A percentile compares a stretch with the other conserved stretches of the same genome.
phyloP scores from a whole-genome alignment of 2,888 invertebrate species.

The Trisateles emortualis region DNA sequence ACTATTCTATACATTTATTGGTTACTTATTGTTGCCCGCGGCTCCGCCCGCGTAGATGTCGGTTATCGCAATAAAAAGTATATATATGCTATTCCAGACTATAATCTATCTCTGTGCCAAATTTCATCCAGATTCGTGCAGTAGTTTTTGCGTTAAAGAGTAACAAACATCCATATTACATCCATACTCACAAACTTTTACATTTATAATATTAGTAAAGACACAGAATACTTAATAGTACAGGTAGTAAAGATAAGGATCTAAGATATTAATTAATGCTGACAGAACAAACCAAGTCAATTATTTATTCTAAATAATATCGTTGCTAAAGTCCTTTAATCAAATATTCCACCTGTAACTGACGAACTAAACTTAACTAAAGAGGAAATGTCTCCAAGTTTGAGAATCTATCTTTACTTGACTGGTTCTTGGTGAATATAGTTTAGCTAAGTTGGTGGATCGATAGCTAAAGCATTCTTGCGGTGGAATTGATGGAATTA shows the following conservation, averaged over 20 bases:
- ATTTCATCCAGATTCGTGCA: too few relatives aligned
- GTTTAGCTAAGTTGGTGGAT: constrained; percentile 15
- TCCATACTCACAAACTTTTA: too few relatives aligned
- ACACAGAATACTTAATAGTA: too few relatives aligned
- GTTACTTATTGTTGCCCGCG: too few relatives aligned
- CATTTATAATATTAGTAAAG: too few relatives aligned
- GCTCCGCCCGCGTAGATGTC: too few relatives aligned
- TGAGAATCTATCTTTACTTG: constrained; percentile 18
- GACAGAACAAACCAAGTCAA: neutral
- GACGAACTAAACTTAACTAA: constrained; percentile 1
- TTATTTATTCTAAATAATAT: neutral
- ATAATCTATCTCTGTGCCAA: too few relatives aligned
- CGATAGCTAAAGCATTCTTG: constrained; percentile 23
- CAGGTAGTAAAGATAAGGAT: neutral
- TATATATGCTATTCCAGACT: too few relatives aligned
- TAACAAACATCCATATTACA: too few relatives aligned
- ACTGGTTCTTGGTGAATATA: constrained; percentile 16
- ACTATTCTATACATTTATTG: too few relatives aligned
- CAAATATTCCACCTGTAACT: neutral
- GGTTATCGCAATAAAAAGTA: too few relatives aligned
- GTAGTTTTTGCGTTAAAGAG: too few relatives aligned
- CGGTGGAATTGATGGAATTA: constrained; percentile 29
- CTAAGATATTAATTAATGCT: neutral
- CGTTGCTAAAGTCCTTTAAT: neutral
- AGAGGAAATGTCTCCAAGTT: constrained; percentile 32